Percentiles rank a stretch among this genome's conserved stretches.
Conservation (phyloP, 2,888 invertebrate genomes). For the Cryptocephalus primarius region DNA sequence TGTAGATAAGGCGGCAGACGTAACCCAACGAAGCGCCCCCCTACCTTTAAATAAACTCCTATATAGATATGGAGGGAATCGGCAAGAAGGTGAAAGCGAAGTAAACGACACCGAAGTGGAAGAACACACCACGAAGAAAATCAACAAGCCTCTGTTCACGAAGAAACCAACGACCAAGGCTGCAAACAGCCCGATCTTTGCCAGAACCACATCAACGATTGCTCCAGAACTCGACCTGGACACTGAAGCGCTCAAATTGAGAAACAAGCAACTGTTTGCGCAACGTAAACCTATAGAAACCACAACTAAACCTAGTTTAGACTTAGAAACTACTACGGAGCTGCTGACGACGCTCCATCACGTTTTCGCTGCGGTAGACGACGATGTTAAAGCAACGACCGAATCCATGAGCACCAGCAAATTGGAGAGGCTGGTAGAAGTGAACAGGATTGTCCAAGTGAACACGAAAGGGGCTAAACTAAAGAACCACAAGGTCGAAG, state of each 20-base stretch:
- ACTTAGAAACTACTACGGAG: conserved; percentile 17
- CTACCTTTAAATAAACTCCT: too few relatives aligned
- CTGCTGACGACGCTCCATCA: conserved; percentile 37
- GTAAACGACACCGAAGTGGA: background rate
- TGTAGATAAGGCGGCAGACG: too few relatives aligned
- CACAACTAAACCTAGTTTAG: conserved; percentile 2
- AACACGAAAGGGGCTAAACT: conserved; percentile 53
- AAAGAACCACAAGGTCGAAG: conserved; percentile 34
- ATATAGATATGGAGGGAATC: too few relatives aligned
- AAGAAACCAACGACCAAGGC: conserved; percentile 1
- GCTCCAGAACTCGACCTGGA: conserved; percentile 30
- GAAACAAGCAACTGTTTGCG: conserved; percentile 45
- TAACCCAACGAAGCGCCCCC: too few relatives aligned
- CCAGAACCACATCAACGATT: conserved; percentile 8
- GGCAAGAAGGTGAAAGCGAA: background rate
- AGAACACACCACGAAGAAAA: background rate
- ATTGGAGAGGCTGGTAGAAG: conserved; percentile 52
- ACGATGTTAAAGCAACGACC: conserved; percentile 18
- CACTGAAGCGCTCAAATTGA: conserved; percentile 41
- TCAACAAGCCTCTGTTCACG: conserved; percentile 1
- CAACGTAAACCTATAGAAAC: conserved; percentile 27
- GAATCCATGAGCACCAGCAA: conserved; percentile 28
- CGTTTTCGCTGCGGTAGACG: conserved; percentile 38
- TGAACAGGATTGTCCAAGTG: conserved; percentile 58
- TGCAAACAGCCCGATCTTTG: conserved; percentile 1